A percentile compares a stretch with the other conserved stretches of the same genome.
Evolutionary conservation across 2,797 vertebrate genomes (phyloP).

Genomic region (Graptemys geographica): DNA sequence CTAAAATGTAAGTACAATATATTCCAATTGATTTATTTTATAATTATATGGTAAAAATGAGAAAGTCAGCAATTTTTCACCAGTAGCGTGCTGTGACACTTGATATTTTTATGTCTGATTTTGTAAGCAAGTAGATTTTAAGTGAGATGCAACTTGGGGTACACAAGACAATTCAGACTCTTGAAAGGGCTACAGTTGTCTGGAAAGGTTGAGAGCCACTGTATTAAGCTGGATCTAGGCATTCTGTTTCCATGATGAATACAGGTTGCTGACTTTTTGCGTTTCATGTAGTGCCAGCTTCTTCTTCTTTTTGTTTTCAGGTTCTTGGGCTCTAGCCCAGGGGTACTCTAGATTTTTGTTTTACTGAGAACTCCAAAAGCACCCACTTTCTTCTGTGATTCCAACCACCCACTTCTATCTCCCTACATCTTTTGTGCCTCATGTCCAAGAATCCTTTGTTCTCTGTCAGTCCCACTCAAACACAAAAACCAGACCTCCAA

Average conservation of each 20-base stretch:
- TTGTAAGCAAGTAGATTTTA: too few species aligned
- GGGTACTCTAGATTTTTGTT: not conserved
- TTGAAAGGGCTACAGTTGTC: too few species aligned
- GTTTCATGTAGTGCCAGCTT: not conserved
- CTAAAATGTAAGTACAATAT: too few species aligned
- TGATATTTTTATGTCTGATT: too few species aligned
- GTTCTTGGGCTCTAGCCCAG: not conserved
- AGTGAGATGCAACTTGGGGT: too few species aligned
- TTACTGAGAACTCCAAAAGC: not conserved
- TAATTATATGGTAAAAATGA: too few species aligned
- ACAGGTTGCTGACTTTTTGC: not conserved
- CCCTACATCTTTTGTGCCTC: not conserved
- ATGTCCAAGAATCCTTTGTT: not conserved
- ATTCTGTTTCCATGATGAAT: conserved; percentile 1
- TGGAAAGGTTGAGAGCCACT: too few species aligned
- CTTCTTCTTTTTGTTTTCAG: conserved; percentile 1
- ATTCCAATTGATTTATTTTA: too few species aligned
- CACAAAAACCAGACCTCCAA: not conserved
- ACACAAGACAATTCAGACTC: too few species aligned
- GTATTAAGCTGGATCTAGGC: not conserved
- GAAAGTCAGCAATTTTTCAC: too few species aligned
- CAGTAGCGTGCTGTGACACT: too few species aligned
- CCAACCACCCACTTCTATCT: not conserved
- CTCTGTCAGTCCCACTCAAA: not conserved
- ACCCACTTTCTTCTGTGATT: not conserved